phyloP scores from a whole-genome alignment of 2,113 vertebrate genomes.

The Sinocyclocheilus maitianheensis region DNA sequence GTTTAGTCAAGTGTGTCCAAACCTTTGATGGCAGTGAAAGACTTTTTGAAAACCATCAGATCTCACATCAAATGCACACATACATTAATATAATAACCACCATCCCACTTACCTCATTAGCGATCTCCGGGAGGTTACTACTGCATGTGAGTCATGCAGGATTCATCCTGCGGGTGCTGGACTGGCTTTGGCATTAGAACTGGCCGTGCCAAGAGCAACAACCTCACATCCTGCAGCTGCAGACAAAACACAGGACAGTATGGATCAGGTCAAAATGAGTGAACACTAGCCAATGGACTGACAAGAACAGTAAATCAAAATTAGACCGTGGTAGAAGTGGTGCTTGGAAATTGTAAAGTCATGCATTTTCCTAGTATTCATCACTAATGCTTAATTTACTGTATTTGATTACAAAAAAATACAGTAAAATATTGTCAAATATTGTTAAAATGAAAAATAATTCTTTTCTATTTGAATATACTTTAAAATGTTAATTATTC shows the following conservation, averaged over 20 bases:
- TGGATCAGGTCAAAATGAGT: background rate
- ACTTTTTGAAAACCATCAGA: background rate
- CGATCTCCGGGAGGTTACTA: constrained; percentile 87
- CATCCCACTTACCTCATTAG: constrained; percentile 80
- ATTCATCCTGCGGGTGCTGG: constrained; percentile 76
- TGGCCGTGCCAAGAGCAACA: constrained; percentile 89
- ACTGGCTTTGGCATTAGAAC: constrained; percentile 78
- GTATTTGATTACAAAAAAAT: too few species aligned
- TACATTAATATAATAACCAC: background rate
- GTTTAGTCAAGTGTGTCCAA: background rate
- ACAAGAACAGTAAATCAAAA: background rate
- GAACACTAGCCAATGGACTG: background rate
- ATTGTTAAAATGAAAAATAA: too few species aligned
- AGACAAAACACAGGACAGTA: background rate
- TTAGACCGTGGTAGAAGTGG: too few species aligned
- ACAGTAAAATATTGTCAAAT: too few species aligned
- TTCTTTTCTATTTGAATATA: too few species aligned
- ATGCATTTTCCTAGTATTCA: too few species aligned
- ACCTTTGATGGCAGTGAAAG: background rate
- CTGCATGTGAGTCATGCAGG: constrained; percentile 87
- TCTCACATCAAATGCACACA: background rate
- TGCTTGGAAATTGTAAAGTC: too few species aligned
- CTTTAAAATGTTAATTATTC: too few species aligned
- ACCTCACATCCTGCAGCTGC: constrained; percentile 76
- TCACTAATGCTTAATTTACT: too few species aligned